Evolutionary conservation across 2,797 vertebrate genomes (phyloP), one percentile per base, ranked within the genome.

Genomic region (Cossypha heuglini): DNA sequence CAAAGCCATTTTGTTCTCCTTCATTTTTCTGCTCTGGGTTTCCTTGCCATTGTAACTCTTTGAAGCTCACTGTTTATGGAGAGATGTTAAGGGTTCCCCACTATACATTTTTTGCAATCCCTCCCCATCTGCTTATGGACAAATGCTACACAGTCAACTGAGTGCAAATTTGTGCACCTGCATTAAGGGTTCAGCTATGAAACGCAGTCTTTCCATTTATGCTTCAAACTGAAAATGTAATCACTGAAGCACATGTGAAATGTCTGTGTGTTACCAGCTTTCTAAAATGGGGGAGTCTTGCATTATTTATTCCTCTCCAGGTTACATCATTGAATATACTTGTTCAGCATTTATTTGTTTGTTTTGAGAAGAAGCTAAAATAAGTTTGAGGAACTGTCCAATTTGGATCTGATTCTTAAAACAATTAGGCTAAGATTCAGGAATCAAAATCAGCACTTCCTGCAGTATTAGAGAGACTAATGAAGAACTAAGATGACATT

Each of bases 1-100:
- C 83, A 95, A 95, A 61, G 57, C 58, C 1, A 92, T 95, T 96
- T 90, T 93, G 54, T 95, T 95, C 86, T 89, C 83, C 76, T 90
- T 82, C 71, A 87, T 87, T 95, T 94, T 91, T 85, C 84, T 74
- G 48, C 78, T 84, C 59, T 33, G 69, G n/a, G 43, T 83, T 97
- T 96, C 86, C 91, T 86, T 67, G 16, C 78, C 83, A 94, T 96
- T 96, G 76, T 95, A 77, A 46, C 69, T 86, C 86, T 78, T 71
- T 71, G 83, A 96, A 94, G 64, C 75, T 92, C 66, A 73, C 48
- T 90, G 68, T 78, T 77, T 75, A 35, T 75, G 86, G 43, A 82
- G 49, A 75, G 78, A 79, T 84, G 55, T 91, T 86, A 86, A 83
- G 69, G 64, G 66, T 62, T 89, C 92, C 71, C 77, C 45, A 61